A percentile compares a stretch with the other conserved stretches of the same genome.
Evolutionary conservation across 2,797 vertebrate genomes (phyloP).

Genomic region (Tamandua tetradactyla): DNA sequence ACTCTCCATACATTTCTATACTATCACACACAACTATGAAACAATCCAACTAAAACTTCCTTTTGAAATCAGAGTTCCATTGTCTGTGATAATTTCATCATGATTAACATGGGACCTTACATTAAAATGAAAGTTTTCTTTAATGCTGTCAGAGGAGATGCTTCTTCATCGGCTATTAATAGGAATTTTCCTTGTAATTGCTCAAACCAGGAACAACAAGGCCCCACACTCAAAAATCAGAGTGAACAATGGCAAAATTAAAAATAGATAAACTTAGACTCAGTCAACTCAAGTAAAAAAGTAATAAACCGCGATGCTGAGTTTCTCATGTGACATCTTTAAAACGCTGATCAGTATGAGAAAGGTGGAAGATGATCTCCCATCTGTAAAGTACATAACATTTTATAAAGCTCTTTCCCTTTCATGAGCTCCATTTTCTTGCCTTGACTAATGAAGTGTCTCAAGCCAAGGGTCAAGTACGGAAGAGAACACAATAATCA

Average conservation of each 20-base stretch:
- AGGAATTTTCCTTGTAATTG: background rate
- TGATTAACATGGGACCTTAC: background rate
- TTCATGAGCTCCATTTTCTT: background rate
- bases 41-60: background rate
- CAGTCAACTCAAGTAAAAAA: slow-evolving; percentile 3
- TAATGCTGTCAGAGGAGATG: background rate
- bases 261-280: background rate
- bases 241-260: background rate
- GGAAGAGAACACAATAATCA: background rate
- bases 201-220: background rate
- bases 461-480: background rate
- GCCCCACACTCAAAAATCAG: background rate
- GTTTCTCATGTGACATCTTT: background rate
- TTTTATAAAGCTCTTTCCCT: background rate
- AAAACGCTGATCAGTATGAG: background rate
- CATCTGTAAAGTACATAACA: background rate
- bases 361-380: background rate
- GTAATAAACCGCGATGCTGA: background rate
- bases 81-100: background rate
- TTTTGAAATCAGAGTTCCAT: background rate
- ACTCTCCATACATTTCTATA: background rate
- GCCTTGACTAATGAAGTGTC: background rate
- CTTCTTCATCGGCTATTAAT: background rate
- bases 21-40: background rate
- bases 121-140: background rate